Evolutionary conservation across 2,113 vertebrate species (phyloP).

Genomic region (Zeus faber): DNA sequence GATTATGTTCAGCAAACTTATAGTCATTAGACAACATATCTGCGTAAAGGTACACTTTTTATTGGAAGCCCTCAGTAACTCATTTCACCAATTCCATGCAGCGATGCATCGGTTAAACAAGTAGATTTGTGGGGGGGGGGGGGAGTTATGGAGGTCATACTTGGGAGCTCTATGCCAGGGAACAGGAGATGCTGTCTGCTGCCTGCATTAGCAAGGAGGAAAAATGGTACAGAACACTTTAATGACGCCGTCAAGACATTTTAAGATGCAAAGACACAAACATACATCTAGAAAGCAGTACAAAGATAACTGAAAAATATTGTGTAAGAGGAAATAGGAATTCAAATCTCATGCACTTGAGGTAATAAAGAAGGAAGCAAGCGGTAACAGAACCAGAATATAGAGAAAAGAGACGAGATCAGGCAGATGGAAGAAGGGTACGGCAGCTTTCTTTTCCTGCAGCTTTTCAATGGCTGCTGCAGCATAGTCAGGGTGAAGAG

Average conservation of each 20-base stretch:
- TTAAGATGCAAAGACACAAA: slow-evolving; percentile 14
- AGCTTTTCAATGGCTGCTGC: no score
- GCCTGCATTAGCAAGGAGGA: slow-evolving; percentile 63
- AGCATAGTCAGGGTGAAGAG: no score
- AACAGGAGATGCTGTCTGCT: slow-evolving; percentile 69
- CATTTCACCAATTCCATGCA: slow-evolving; percentile 54
- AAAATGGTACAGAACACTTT: slow-evolving; percentile 26
- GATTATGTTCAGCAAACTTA: no score
- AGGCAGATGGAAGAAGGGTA: no score
- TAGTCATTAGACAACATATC: no score
- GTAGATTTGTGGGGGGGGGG: slow-evolving; percentile 39
- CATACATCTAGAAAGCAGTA: background rate
- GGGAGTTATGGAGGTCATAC: slow-evolving; percentile 64
- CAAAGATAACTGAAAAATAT: no score
- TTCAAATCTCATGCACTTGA: no score
- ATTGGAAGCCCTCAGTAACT: slow-evolving; percentile 52
- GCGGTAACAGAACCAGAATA: no score
- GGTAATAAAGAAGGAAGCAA: no score
- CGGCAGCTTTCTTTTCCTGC: no score
- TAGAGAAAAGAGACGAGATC: no score
- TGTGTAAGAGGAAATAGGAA: no score
- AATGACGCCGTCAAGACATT: slow-evolving; percentile 16
- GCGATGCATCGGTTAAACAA: slow-evolving; percentile 37
- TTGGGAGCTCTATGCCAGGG: slow-evolving; percentile 82
- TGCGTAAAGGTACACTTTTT: slow-evolving; percentile 6